Conservation (phyloP, 2,797 vertebrate species). For the Catharus ustulatus region DNA sequence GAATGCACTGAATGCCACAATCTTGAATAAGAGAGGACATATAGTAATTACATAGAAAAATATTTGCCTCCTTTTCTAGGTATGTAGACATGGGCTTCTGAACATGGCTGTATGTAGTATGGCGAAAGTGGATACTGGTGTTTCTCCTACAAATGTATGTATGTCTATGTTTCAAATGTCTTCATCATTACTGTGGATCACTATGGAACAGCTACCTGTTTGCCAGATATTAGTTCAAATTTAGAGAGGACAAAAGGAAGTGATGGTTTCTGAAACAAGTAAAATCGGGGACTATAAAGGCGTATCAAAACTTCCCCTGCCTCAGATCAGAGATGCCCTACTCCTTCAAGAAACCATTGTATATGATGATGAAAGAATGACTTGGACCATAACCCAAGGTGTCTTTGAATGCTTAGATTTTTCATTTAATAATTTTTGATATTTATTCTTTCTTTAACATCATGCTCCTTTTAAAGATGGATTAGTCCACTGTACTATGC, state of each 20-base stretch:
- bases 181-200: neutral
- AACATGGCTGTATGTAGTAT: accelerated
- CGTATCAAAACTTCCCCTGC: neutral
- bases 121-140: neutral
- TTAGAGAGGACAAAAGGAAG: neutral
- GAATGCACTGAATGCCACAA: neutral
- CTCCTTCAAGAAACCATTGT: neutral
- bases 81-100: neutral
- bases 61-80: neutral
- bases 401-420: neutral
- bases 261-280: neutral
- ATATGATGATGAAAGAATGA: neutral
- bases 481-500: neutral
- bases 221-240: neutral
- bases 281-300: neutral
- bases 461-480: neutral
- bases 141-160: neutral
- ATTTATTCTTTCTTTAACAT: neutral
- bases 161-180: neutral
- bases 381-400: neutral
- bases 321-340: neutral
- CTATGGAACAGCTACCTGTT: neutral
- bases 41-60: neutral
- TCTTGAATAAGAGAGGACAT: neutral
- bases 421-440: neutral